Conservation (phyloP, 2,888 invertebrate genomes). For the Lamellibrachia satsuma region DNA sequence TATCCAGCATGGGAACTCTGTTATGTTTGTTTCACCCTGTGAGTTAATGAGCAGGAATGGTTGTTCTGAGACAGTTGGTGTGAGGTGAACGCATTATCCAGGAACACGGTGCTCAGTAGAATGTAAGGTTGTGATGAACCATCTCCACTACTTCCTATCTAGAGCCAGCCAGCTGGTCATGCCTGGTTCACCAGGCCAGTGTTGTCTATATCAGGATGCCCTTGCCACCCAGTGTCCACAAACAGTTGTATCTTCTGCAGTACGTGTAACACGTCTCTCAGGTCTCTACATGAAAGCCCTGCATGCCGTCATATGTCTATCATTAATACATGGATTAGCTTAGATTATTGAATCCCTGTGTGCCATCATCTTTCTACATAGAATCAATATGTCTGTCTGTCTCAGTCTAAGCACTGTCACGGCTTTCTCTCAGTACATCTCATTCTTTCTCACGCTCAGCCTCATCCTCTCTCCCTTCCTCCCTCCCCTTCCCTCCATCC, state of each 20-base stretch:
- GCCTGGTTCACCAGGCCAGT: background rate
- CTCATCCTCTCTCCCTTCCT: too few species aligned
- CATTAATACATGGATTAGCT: background rate
- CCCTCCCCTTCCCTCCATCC: too few species aligned
- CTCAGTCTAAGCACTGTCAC: background rate
- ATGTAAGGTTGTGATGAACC: too few species aligned
- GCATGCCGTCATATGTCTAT: background rate
- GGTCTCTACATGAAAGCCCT: background rate
- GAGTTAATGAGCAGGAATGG: too few species aligned
- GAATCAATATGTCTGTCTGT: background rate
- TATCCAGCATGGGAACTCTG: too few species aligned
- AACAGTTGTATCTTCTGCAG: background rate
- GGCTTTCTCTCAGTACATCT: too few species aligned
- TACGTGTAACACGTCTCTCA: background rate
- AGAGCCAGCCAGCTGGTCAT: background rate
- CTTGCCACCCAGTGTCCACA: background rate
- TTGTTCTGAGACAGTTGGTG: too few species aligned
- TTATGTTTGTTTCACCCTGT: too few species aligned
- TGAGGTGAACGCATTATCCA: too few species aligned
- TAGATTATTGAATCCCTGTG: background rate
- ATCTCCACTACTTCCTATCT: background rate
- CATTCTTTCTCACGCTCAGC: too few species aligned
- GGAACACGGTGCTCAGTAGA: too few species aligned
- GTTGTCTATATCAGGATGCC: background rate
- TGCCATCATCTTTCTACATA: too few species aligned